These are phyloP conservation scores for Abrostola triplasia DNA, from an alignment of 2,888 invertebrate genomes.

Conservation along the genomic window DNA sequence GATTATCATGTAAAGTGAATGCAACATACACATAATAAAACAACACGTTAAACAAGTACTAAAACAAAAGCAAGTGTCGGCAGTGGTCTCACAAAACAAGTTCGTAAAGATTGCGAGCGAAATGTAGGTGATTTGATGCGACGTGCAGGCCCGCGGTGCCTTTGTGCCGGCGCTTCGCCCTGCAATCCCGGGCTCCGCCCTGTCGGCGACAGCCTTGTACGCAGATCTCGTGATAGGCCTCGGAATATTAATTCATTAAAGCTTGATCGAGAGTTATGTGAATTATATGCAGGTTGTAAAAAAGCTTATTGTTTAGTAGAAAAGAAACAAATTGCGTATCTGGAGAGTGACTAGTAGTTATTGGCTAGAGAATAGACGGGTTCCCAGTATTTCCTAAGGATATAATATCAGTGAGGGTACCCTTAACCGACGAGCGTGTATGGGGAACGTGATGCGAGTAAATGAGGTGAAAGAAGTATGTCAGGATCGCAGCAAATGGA, in stretches of 20 bases:
- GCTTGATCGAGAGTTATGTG: slow-evolving; percentile 22
- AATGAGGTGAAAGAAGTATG: no score
- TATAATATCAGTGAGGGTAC: no score
- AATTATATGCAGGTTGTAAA: slow-evolving; percentile 6
- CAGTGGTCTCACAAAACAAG: slow-evolving; percentile 3
- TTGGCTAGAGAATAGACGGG: no score
- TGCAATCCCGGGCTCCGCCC: slow-evolving; percentile 45
- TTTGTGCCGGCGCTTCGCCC: slow-evolving; percentile 40
- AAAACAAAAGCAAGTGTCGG: slow-evolving; percentile 3
- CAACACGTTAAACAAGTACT: no score
- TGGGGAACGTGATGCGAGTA: no score
- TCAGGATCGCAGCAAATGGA: no score
- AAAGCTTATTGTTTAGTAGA: background rate
- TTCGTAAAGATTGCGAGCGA: slow-evolving; percentile 30
- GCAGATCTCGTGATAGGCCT: slow-evolving; percentile 32
- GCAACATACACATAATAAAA: no score
- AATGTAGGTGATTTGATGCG: slow-evolving; percentile 24
- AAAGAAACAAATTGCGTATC: background rate
- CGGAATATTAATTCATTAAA: slow-evolving; percentile 36
- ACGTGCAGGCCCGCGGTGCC: slow-evolving; percentile 23
- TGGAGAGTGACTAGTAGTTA: no score
- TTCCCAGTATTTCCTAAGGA: no score
- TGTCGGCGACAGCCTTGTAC: slow-evolving; percentile 22
- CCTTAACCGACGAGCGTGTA: no score
- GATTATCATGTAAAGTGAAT: no score